Evolutionary conservation across 1,140 invertebrate species (phyloP).

Genomic region (Physella acuta): DNA sequence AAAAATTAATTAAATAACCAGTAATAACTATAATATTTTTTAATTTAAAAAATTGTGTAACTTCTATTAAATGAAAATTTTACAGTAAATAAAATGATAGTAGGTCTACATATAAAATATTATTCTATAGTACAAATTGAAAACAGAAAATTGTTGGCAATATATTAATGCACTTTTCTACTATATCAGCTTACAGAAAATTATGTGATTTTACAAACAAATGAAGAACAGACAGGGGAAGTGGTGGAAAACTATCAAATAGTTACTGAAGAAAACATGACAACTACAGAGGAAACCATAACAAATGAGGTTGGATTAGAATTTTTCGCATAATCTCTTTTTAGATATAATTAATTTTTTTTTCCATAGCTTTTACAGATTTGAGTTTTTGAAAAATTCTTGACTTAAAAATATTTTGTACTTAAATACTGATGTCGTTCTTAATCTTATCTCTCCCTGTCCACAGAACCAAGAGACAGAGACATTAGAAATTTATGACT

Average conservation of each 20-base stretch:
- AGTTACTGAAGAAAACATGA: conserved; percentile 7
- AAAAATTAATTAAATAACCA: no score
- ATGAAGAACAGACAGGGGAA: background rate
- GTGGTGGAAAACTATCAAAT: conserved; percentile 6
- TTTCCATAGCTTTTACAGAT: background rate
- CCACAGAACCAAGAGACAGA: conserved; percentile 19
- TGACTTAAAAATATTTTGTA: background rate
- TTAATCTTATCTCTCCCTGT: no score
- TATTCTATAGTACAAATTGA: no score
- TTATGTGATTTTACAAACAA: conserved; percentile 9
- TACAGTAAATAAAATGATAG: no score
- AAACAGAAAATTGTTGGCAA: no score
- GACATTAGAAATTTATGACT: conserved; percentile 15
- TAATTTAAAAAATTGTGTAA: no score
- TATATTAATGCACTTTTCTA: no score
- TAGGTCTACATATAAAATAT: no score
- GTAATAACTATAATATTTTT: no score
- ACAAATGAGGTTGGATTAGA: background rate
- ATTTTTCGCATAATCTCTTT: background rate
- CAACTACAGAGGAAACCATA: background rate
- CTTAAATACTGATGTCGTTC: background rate
- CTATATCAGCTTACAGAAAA: conserved; percentile 1
- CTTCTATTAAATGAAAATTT: no score
- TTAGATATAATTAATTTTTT: background rate
- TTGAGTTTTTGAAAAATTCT: background rate